Conservation (phyloP, 2,888 invertebrate genomes). For the Eledone cirrhosa region DNA sequence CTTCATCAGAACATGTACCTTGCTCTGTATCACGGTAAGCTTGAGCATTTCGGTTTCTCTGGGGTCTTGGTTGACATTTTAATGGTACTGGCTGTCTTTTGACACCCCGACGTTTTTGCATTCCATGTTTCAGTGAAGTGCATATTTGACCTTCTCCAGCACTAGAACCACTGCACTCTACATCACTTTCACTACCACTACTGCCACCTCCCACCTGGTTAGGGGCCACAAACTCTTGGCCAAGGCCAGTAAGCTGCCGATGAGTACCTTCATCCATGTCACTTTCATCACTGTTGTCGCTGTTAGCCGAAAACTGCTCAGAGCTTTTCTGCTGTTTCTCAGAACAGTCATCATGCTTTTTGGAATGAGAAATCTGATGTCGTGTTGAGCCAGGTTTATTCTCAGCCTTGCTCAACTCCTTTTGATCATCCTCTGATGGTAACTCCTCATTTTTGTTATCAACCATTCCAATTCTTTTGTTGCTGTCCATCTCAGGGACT, state of each 20-base stretch:
- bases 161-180: constrained; percentile 47
- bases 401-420: neutral
- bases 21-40: constrained; percentile 28
- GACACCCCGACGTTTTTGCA: constrained; percentile 34
- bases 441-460: constrained; percentile 18
- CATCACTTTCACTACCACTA: constrained; percentile 51
- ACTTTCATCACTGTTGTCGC: constrained; percentile 58
- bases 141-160: constrained; percentile 36
- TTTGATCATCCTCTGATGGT: neutral
- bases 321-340: constrained; percentile 7
- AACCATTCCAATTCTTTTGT: constrained; percentile 2
- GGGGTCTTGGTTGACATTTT: constrained; percentile 9
- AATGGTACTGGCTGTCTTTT: constrained; percentile 28
- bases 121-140: constrained; percentile 5
- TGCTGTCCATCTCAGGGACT: neutral
- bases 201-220: constrained; percentile 40
- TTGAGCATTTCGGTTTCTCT: constrained; percentile 10
- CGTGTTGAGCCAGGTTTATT: constrained; percentile 15
- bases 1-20: constrained; percentile 26
- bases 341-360: neutral
- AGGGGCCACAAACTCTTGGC: constrained; percentile 33
- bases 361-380: neutral
- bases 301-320: constrained; percentile 45
- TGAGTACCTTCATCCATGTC: constrained; percentile 29
- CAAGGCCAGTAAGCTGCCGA: constrained; percentile 35